phyloP scores from a whole-genome alignment of 2,113 vertebrate genomes.

The Cynopterus brachyotis region DNA sequence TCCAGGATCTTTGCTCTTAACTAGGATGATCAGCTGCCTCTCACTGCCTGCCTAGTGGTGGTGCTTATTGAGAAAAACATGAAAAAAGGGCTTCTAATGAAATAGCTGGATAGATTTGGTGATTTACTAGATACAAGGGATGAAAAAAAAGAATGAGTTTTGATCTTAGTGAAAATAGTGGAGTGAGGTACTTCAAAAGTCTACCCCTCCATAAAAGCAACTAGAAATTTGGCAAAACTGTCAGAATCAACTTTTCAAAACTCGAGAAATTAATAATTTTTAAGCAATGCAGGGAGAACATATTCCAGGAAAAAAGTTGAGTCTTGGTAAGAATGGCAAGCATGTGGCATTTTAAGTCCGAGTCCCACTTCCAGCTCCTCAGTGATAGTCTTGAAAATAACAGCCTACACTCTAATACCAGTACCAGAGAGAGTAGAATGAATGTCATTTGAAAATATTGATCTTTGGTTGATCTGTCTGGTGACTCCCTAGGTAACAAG shows the following conservation, averaged over 20 bases:
- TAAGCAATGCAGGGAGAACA: background rate
- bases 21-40: background rate
- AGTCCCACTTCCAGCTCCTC: background rate
- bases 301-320: background rate
- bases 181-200: background rate
- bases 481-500: background rate
- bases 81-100: background rate
- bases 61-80: background rate
- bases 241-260: background rate
- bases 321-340: background rate
- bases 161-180: background rate
- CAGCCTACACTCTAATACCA: background rate
- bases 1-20: background rate
- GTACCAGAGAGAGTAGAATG: background rate
- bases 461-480: background rate
- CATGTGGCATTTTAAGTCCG: background rate
- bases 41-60: background rate
- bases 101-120: background rate
- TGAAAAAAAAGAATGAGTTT: background rate
- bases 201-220: background rate
- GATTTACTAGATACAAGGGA: background rate
- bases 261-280: background rate
- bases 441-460: background rate
- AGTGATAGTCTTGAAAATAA: background rate
- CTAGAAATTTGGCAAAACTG: background rate